Base-by-base conservation (phyloP, 2,888 invertebrate species). In the Agelastica alni region DNA sequence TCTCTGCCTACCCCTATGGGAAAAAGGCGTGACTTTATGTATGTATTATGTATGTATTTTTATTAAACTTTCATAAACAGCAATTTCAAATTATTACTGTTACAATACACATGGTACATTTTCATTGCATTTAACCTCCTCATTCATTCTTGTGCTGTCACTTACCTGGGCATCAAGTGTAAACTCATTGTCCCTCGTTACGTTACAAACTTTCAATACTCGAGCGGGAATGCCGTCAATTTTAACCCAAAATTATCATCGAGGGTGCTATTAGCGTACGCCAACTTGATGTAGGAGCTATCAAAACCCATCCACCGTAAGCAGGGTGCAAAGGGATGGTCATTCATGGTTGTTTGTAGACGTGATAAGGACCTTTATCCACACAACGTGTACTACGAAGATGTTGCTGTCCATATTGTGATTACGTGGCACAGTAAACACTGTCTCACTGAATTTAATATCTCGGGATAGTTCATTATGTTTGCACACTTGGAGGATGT, bases 281-380 rank as follows among this genome's bases (percentile, higher is more conserved):
- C 26, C 9, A 17, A 39, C 30, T 52, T 52, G 52, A 52, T 45
- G 41, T 31, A 52, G 39, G 39, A 13, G 39, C 45, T 45, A 52
- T 37, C 52, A 49, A 48, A 41, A 30, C 28, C 39, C 48, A 47
- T 47, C 47, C 28, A 47, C 37, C n/a, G 37, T 39, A 13, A 47
- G 37, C 26, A 13, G 26, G 46, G 9, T 28, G 37, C 37, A 47
- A 28, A 47, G 20, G 48, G 39, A 31, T 48, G 48, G 48, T 48
- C 48, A 48, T 48, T 37, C 17, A 12, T 9, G 16, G 14, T 47
- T 26, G 47, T 26, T 18, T 13, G 39, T 30, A n/a, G 31, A 48
- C 20, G 49, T 41, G 49, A 49, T 49, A 49, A 49, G 49, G 31
- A 41, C 49, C 49, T 32, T 49, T 49, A 20, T 41, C n/a, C 41